These are phyloP conservation scores for Alviniconcha marisindica DNA, from an alignment of 1,140 invertebrate genomes.

Conservation along the genomic window DNA sequence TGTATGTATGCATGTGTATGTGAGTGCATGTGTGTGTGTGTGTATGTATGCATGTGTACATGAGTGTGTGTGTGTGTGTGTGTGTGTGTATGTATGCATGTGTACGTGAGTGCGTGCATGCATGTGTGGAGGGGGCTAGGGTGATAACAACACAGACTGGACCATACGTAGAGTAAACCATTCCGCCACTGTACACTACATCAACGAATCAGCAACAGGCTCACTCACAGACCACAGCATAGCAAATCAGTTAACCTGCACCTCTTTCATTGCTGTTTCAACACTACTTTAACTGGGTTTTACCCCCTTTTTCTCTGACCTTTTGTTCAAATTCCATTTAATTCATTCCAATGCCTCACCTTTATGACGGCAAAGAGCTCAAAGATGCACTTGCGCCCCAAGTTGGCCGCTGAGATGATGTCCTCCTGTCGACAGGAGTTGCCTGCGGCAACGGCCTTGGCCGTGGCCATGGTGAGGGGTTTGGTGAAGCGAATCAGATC, in stretches of 20 bases:
- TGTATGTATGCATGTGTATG: not conserved
- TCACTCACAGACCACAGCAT: too few species aligned
- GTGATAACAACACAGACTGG: too few species aligned
- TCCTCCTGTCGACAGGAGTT: conserved; percentile 97
- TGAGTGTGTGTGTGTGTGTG: not conserved
- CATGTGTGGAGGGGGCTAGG: not conserved
- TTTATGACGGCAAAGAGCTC: conserved; percentile 95
- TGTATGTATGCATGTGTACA: not conserved
- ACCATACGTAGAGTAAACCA: too few species aligned
- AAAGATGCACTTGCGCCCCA: conserved; percentile 95
- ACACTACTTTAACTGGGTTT: too few species aligned
- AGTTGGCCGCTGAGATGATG: conserved; percentile 96
- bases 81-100: not conserved
- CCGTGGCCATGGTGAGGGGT: conserved; percentile 95
- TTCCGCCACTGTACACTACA: too few species aligned
- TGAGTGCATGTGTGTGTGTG: not conserved
- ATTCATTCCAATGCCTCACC: conserved; percentile 74
- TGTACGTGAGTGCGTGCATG: too few species aligned
- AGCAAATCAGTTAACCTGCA: too few species aligned
- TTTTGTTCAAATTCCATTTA: too few species aligned
- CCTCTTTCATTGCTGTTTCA: too few species aligned
- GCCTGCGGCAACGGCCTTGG: conserved; percentile 95
- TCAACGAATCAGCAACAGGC: too few species aligned
- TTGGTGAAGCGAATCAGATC: conserved; percentile 95
- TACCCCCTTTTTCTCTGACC: too few species aligned